Percentiles rank a stretch among this genome's conserved stretches.
phyloP scores from a whole-genome alignment of 1,140 invertebrate species.

The Teleopsis dalmanni region DNA sequence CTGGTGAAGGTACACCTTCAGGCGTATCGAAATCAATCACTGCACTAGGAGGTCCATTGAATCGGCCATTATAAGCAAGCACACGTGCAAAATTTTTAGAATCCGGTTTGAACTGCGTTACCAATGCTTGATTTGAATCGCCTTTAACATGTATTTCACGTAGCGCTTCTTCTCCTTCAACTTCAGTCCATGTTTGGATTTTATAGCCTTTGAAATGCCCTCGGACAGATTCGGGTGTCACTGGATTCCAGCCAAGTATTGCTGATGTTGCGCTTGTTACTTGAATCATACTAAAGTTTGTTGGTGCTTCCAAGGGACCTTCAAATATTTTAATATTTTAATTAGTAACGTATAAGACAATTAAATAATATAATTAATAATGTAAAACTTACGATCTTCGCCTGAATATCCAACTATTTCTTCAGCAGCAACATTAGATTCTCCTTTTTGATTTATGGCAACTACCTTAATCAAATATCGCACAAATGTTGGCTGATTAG shows the following conservation, averaged over 20 bases:
- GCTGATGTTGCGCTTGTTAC: conserved; percentile 68
- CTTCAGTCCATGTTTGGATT: conserved; percentile 90
- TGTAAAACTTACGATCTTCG: conserved; percentile 63
- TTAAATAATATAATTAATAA: background rate
- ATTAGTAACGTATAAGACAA: background rate
- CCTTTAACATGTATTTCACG: conserved; percentile 74
- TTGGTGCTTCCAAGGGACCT: conserved; percentile 71
- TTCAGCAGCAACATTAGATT: conserved; percentile 71
- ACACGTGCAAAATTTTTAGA: conserved; percentile 85
- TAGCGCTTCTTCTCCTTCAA: conserved; percentile 62
- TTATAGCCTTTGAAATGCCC: conserved; percentile 96
- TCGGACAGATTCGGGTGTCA: conserved; percentile 63
- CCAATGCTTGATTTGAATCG: conserved; percentile 62
- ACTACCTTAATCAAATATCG: conserved; percentile 86
- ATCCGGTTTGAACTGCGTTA: conserved; percentile 81
- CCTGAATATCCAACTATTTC: conserved; percentile 89
- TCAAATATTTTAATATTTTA: background rate
- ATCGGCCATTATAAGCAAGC: conserved; percentile 82
- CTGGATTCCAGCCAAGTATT: conserved; percentile 75
- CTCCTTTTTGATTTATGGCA: conserved; percentile 84
- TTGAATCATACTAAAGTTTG: conserved; percentile 73
- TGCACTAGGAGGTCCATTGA: conserved; percentile 84
- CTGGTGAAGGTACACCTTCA: conserved; percentile 87
- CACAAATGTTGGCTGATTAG: conserved; percentile 86
- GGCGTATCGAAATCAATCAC: conserved; percentile 77